Evolutionary conservation across 2,797 vertebrate genomes (phyloP), one percentile per base, ranked within the genome.

Genomic region (Lepilemur septentrionalis): DNA sequence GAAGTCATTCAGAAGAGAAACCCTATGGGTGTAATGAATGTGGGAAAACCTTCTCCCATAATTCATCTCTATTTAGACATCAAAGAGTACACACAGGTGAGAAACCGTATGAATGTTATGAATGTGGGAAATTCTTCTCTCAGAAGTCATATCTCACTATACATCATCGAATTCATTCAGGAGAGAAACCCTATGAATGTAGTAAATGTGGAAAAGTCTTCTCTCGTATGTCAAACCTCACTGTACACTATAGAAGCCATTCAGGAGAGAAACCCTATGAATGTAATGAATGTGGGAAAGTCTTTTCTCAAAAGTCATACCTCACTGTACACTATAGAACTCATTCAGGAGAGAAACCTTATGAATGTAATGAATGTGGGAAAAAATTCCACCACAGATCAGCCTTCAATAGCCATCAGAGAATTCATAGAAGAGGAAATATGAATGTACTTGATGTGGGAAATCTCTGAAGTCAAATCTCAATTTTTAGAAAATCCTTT

Each of bases 301-400:
- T 97, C 52, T 98, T 98, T 70, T 98, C 97, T 35, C 98, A 98
- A 94, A 98, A 98, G 50, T 98, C 97, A 1, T 98, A 98, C 93
- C 97, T 98, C 67, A 97, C 97, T 15, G 98, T 98, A 18, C 98
- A 98, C 28, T 97, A 98, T 30, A 96, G 98, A 85, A 98, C 98
- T 79, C 98, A 98, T 80, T 98, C 98, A 2, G 98, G 98, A 82
- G 98, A 98, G 82, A 98, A 98, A 18, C 98, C 98, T 22, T 98
- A 98, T 3, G 96, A 96, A 94, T 98, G 98, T 86, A 93, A 17
- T 1, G 98, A 98, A 10, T 98, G 98, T 80, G 98, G 98, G n/a
- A 98, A 98, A 86, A 98, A 98, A 78, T 98, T 98, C 70, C 98
- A 98, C 69, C 98, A 98, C 84, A 96, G 97, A 28, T 98, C 98